Conservation (phyloP, 2,797 vertebrate genomes). For the Gallinago stenura region DNA sequence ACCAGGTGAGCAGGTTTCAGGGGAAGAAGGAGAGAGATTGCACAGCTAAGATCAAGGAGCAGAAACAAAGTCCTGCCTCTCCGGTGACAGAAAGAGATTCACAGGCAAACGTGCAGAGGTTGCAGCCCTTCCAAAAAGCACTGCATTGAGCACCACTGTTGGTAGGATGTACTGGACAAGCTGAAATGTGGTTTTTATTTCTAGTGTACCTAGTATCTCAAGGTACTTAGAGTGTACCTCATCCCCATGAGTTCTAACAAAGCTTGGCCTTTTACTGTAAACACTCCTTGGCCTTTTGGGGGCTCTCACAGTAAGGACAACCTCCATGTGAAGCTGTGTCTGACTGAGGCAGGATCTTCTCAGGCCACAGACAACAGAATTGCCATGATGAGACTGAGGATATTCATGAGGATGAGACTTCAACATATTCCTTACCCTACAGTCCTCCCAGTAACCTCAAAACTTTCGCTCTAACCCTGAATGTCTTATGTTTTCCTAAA, state of each 20-base stretch:
- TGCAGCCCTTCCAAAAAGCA: background rate
- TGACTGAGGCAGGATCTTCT: background rate
- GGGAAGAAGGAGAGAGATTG: background rate
- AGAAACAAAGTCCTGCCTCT: background rate
- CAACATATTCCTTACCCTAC: background rate
- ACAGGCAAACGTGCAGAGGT: background rate
- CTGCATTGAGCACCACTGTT: background rate
- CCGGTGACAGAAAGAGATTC: fast-evolving
- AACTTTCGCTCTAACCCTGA: background rate
- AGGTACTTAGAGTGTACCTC: background rate
- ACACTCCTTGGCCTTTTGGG: background rate
- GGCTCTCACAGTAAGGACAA: background rate
- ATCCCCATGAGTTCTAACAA: background rate
- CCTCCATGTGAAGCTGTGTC: background rate
- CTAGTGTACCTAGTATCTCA: background rate
- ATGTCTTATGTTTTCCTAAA: background rate
- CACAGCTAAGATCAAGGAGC: background rate
- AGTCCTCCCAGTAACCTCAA: background rate
- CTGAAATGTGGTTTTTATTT: background rate
- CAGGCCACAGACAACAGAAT: background rate
- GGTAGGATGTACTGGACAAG: background rate
- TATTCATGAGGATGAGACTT: background rate
- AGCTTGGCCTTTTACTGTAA: background rate
- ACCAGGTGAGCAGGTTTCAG: background rate
- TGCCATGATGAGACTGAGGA: background rate